Conservation (phyloP, 2,113 vertebrate genomes). For the Hemicordylus capensis region DNA sequence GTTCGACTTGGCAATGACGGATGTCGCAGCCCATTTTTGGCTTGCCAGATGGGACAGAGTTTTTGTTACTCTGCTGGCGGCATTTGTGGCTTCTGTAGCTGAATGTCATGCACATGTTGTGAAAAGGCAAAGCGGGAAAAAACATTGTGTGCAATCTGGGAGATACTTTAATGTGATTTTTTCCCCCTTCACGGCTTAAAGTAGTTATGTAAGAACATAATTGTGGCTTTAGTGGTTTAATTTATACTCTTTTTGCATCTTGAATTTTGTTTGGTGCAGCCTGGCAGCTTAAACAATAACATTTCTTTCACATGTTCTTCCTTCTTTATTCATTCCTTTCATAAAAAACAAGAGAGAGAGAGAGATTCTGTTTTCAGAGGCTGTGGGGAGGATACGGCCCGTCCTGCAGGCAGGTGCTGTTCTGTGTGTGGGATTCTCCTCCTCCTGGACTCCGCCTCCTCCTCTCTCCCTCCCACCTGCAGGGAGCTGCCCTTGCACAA, state of each 20-base stretch:
- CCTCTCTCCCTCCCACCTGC: too few relatives aligned
- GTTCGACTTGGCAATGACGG: background rate
- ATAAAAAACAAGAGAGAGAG: background rate
- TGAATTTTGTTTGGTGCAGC: background rate
- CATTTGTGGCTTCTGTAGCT: background rate
- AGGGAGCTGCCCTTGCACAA: too few relatives aligned
- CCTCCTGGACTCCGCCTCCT: too few relatives aligned
- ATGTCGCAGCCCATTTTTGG: too few relatives aligned
- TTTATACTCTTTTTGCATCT: too few relatives aligned
- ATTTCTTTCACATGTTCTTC: background rate
- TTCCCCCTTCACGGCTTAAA: background rate
- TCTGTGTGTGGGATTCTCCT: too few relatives aligned
- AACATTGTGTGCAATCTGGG: background rate
- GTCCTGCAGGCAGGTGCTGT: too few relatives aligned
- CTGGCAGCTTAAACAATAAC: background rate
- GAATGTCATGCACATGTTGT: background rate
- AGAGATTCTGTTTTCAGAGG: background rate
- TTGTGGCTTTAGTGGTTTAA: background rate
- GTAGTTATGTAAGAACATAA: background rate
- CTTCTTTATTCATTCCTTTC: background rate
- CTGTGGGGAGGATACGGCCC: too few relatives aligned
- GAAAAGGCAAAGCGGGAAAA: background rate
- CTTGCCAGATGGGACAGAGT: background rate
- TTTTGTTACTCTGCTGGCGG: background rate
- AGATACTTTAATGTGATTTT: background rate